phyloP scores from a whole-genome alignment of 1,140 invertebrate species.

The Eumeta japonica region DNA sequence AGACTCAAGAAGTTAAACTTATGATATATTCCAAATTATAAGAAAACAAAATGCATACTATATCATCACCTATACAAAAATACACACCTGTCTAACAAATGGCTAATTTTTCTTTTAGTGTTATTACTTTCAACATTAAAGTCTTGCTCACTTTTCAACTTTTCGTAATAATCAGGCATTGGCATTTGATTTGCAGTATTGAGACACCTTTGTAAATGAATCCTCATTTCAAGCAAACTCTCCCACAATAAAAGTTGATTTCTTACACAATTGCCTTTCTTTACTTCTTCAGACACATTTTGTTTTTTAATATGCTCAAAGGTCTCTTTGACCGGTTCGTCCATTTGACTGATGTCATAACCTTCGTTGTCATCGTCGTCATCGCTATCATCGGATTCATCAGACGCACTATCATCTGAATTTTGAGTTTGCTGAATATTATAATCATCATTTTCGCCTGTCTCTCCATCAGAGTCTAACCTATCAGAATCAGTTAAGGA shows the following conservation, averaged over 20 bases:
- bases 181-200: constrained; percentile 76
- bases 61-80: constrained; percentile 19
- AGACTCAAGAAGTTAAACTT: no score
- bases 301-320: constrained; percentile 60
- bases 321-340: constrained; percentile 40
- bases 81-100: constrained; percentile 62
- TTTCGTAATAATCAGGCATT: constrained; percentile 56
- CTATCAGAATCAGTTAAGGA: constrained; percentile 8
- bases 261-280: constrained; percentile 75
- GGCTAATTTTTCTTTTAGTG: constrained; percentile 57
- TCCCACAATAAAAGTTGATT: constrained; percentile 82
- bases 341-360: constrained; percentile 49
- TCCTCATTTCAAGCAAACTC: constrained; percentile 76
- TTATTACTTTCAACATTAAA: constrained; percentile 57
- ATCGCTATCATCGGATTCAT: constrained; percentile 28
- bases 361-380: constrained; percentile 39
- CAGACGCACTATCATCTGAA: constrained; percentile 11
- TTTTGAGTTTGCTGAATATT: constrained; percentile 11
- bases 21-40: no score
- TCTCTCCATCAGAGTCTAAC: constrained; percentile 17
- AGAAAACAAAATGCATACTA: no score
- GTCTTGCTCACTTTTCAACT: constrained; percentile 51
- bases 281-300: constrained; percentile 64
- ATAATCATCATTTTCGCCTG: constrained; percentile 19
- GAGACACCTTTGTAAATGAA: constrained; percentile 81